Evolutionary conservation across 2,113 vertebrate species (phyloP).

Genomic region (Callospermophilus lateralis): DNA sequence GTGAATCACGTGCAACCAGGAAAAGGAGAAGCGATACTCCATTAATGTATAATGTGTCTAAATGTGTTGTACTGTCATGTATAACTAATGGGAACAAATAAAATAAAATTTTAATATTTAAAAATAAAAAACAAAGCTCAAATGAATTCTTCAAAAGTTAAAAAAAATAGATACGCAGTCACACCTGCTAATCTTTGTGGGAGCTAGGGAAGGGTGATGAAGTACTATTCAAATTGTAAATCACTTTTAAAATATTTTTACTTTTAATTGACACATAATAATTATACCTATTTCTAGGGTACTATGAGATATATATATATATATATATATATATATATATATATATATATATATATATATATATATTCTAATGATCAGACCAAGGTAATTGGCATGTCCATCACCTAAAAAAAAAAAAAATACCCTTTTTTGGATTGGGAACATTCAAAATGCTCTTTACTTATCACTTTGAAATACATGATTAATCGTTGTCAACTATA

Average conservation of each 20-base stretch:
- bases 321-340: background rate
- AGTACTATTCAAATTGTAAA: background rate
- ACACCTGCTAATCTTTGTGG: background rate
- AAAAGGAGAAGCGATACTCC: too few relatives aligned
- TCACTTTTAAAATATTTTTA: background rate
- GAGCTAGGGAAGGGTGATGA: background rate
- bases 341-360: background rate
- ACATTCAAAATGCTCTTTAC: background rate
- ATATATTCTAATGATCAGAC: background rate
- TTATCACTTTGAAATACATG: background rate
- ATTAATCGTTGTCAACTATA: background rate
- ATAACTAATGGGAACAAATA: slow-evolving; percentile 23
- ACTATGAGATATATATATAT: background rate
- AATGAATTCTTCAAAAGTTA: slow-evolving; percentile 42
- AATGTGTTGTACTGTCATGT: too few relatives aligned
- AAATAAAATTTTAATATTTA: background rate
- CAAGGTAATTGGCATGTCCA: too few relatives aligned
- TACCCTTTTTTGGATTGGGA: background rate
- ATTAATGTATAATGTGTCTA: too few relatives aligned
- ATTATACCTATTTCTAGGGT: background rate
- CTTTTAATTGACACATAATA: background rate
- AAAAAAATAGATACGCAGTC: background rate
- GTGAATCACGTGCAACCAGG: too few relatives aligned
- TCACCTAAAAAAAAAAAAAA: background rate
- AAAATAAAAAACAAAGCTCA: slow-evolving; percentile 38